Evolutionary conservation across 1,140 invertebrate genomes (phyloP).

Genomic region (Halotydeus destructor): DNA sequence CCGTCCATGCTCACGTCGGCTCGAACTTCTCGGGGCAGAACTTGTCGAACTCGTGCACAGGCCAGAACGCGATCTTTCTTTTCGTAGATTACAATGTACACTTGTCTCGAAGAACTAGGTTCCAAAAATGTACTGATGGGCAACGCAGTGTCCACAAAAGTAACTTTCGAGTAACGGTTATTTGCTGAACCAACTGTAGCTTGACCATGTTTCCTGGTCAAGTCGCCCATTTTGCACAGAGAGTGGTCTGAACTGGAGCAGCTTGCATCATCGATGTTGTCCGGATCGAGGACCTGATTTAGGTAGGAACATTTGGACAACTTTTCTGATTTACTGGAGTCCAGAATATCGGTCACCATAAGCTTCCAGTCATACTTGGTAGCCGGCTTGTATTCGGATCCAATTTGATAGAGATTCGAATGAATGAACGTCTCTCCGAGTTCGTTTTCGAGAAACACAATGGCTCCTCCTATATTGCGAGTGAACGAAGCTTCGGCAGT

Average conservation of each 20-base stretch:
- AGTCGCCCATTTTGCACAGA: constrained; percentile 43
- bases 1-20: constrained; percentile 52
- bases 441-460: constrained; percentile 46
- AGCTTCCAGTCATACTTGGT: constrained; percentile 61
- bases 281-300: constrained; percentile 61
- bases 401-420: constrained; percentile 32
- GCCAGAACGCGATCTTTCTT: constrained; percentile 51
- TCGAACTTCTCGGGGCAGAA: constrained; percentile 27
- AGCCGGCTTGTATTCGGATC: constrained; percentile 23
- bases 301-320: constrained; percentile 36
- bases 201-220: constrained; percentile 51
- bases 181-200: constrained; percentile 23
- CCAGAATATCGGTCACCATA: constrained; percentile 68
- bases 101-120: constrained; percentile 34
- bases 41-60: constrained; percentile 49
- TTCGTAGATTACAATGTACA: constrained; percentile 69
- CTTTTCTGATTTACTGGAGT: constrained; percentile 31
- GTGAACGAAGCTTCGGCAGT: constrained; percentile 60
- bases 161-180: constrained; percentile 19
- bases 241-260: constrained; percentile 23
- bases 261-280: constrained; percentile 35
- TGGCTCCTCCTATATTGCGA: constrained; percentile 44
- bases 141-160: constrained; percentile 20
- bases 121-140: constrained; percentile 33
- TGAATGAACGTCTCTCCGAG: constrained; percentile 46